Base-by-base conservation (phyloP, 2,888 invertebrate species). In the Muscina levida region DNA sequence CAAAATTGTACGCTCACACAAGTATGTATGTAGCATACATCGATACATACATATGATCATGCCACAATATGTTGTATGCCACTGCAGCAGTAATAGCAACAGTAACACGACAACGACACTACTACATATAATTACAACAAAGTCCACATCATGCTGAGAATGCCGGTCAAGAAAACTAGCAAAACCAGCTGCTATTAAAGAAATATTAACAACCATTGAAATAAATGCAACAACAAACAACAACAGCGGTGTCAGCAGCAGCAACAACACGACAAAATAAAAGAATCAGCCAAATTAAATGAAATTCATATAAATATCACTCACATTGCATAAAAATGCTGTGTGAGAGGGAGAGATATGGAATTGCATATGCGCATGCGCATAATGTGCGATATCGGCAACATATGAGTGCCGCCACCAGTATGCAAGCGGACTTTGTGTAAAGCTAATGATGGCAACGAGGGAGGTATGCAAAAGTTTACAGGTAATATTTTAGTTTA, bases 281-380 rank as follows among this genome's bases (percentile, higher is more conserved):
- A 72, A 76, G 79, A 73, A 76, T 75, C 74, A 59, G 72, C 80
- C 72, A 77, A 77, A 82, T 77, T 80, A 82, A 82, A 80, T 82
- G 78, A 77, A 77, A 79, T 76, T 82, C 76, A 79, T 82, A 79
- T 72, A 79, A 79, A 77, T 82, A 83, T 77, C 82, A 77, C 66
- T 76, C 78, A 78, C 70, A 72, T 73, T 75, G 62, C 46, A 62
- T 19, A 44, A 15, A 37, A 11, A 42, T 51, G 39, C 37, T 19
- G 11, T 8, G 39, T 48, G 22, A 72, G 22, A 70, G 67, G 42
- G 26, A n/a, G 51, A 1, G 39, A 24, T 42, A 22, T 56, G 42
- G 22, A 26, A 42, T 31, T 44, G 51, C 44, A 24, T 46, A 19
- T 42, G 66, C 46, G 42, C 66, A 26, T 48, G 24, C 67, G 46